Evolutionary conservation across 2,113 vertebrate species (phyloP).

Genomic region (Pseudonaja textilis): DNA sequence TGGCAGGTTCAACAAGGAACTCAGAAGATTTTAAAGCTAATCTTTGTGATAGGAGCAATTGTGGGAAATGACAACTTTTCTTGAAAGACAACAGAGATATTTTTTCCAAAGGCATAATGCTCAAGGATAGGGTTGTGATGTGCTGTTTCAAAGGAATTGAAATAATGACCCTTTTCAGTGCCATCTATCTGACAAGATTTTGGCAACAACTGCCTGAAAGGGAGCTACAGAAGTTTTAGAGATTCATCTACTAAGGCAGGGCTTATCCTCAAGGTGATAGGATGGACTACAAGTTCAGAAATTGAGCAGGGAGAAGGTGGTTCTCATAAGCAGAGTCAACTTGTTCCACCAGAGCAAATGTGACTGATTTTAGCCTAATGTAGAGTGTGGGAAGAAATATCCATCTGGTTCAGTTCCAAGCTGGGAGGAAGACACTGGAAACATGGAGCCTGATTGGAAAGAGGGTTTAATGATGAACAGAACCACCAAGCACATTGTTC

Average conservation of each 20-base stretch:
- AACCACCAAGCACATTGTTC: too few relatives aligned
- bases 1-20: conserved; percentile 65
- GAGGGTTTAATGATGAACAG: too few relatives aligned
- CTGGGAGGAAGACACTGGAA: too few relatives aligned
- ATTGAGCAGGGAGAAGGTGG: neutral
- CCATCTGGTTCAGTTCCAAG: too few relatives aligned
- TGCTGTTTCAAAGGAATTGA: conserved; percentile 48
- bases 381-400: neutral
- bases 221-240: conserved; percentile 13
- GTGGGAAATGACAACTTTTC: conserved; percentile 65
- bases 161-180: conserved; percentile 62
- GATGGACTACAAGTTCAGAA: neutral
- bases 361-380: neutral
- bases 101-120: conserved; percentile 46
- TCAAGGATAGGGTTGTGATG: neutral
- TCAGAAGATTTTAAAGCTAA: conserved; percentile 63
- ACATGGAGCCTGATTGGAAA: too few relatives aligned
- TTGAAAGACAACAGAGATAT: conserved; percentile 60
- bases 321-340: neutral
- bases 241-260: neutral
- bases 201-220: conserved; percentile 55
- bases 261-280: neutral
- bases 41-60: conserved; percentile 59
- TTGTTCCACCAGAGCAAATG: neutral
- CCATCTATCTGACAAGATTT: conserved; percentile 60